These are phyloP conservation scores for Mus minutoides DNA, from an alignment of 2,797 vertebrate species.

Conservation along the genomic window DNA sequence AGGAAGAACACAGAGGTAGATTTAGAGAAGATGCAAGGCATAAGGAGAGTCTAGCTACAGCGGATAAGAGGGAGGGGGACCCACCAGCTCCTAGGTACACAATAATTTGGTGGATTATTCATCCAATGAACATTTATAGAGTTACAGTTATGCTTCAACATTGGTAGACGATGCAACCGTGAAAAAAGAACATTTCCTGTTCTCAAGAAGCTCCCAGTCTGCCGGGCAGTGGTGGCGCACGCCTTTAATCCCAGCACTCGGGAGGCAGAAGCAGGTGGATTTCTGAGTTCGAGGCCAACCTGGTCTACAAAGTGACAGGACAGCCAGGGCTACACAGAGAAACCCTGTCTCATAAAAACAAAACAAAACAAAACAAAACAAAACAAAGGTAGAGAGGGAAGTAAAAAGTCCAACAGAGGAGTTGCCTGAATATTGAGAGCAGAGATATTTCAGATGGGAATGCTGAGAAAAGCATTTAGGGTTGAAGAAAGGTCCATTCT, in stretches of 20 bases:
- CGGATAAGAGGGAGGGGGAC: not conserved
- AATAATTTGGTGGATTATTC: not conserved
- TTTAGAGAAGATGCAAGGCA: not conserved
- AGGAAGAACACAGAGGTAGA: constrained; percentile 17
- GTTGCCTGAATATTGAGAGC: not conserved
- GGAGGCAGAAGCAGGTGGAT: no score
- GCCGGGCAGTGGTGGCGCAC: no score
- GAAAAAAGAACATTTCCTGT: not conserved
- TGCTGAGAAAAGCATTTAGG: not conserved
- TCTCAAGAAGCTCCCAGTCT: not conserved
- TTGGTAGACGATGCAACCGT: not conserved
- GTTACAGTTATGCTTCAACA: not conserved
- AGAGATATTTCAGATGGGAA: not conserved
- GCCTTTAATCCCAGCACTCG: no score
- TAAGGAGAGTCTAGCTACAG: not conserved
- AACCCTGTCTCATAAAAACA: no score
- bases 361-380: no score
- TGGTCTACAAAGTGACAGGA: no score
- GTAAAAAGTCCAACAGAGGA: not conserved
- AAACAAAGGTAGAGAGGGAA: not conserved
- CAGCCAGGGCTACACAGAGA: no score
- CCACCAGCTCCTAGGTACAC: no score
- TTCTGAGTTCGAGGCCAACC: no score
- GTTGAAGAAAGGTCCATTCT: not conserved
- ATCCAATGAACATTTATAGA: not conserved